These are phyloP conservation scores for Remorina albescens DNA, from an alignment of 2,797 vertebrate genomes.

Conservation along the genomic window DNA sequence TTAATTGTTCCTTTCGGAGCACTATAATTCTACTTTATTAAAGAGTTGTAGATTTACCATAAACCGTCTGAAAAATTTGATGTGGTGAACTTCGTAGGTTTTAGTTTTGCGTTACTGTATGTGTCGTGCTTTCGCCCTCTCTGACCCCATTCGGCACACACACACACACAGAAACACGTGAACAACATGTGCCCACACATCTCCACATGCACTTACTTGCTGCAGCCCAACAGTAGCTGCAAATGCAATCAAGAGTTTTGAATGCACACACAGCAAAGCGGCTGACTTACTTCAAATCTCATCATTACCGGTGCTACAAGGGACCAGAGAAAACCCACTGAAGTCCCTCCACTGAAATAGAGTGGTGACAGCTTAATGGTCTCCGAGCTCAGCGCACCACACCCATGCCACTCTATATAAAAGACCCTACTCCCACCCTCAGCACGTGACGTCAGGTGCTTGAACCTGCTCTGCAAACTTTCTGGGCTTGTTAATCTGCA, in stretches of 20 bases:
- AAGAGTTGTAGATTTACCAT: constrained; percentile 57
- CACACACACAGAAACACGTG: constrained; percentile 7
- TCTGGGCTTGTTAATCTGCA: constrained; percentile 67
- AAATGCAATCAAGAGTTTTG: constrained; percentile 60
- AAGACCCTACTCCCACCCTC: constrained; percentile 64
- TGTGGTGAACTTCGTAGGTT: constrained; percentile 18
- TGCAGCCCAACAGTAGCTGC: constrained; percentile 63
- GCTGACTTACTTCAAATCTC: constrained; percentile 67
- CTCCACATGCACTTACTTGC: constrained; percentile 37
- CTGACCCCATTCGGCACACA: constrained; percentile 29
- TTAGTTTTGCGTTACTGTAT: constrained; percentile 12
- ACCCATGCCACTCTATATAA: constrained; percentile 76
- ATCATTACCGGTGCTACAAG: constrained; percentile 61
- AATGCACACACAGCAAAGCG: constrained; percentile 59
- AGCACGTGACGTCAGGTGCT: constrained; percentile 76
- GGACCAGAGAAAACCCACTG: constrained; percentile 56
- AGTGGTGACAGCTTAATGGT: constrained; percentile 84
- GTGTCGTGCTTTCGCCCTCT: constrained; percentile 12
- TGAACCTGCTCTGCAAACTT: constrained; percentile 66
- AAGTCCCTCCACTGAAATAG: constrained; percentile 72
- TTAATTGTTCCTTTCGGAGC: constrained; percentile 65
- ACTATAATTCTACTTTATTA: constrained; percentile 74
- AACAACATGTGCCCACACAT: constrained; percentile 30
- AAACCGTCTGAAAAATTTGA: constrained; percentile 23
- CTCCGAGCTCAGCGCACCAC: constrained; percentile 72